Evolutionary conservation across 2,113 vertebrate species (phyloP).

Genomic region (Nipponia nippon): DNA sequence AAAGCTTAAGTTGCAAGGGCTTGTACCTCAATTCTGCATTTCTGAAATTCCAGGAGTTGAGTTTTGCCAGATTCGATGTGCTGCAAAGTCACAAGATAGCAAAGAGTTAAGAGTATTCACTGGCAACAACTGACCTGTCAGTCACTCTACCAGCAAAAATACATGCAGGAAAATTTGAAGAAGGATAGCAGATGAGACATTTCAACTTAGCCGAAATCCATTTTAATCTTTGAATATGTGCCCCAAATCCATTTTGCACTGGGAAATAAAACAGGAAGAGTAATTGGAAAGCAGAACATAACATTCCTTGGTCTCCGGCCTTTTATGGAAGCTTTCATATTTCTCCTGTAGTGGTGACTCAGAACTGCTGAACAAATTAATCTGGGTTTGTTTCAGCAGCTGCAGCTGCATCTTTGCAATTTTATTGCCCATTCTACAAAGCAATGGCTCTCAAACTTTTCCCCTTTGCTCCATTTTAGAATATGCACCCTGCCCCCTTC

Average conservation of each 20-base stretch:
- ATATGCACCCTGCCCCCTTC: neutral
- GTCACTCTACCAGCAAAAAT: neutral
- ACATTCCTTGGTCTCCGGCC: neutral
- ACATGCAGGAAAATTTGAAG: neutral
- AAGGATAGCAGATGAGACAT: neutral
- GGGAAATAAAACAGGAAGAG: slow-evolving; percentile 3
- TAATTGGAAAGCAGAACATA: neutral
- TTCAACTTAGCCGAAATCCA: neutral
- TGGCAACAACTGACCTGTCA: neutral
- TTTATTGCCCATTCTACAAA: neutral
- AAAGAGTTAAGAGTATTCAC: neutral
- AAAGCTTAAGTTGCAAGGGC: neutral
- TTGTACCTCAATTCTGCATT: neutral
- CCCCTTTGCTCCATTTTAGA: neutral
- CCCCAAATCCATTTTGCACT: neutral
- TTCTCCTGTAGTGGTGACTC: slow-evolving; percentile 5
- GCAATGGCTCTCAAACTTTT: neutral
- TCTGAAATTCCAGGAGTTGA: neutral
- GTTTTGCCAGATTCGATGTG: neutral
- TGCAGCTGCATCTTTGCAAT: neutral
- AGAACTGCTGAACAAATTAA: slow-evolving; percentile 18
- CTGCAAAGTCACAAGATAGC: neutral
- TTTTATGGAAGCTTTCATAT: slow-evolving; percentile 24
- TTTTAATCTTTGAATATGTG: neutral
- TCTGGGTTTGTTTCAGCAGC: slow-evolving; percentile 5